Percentiles rank a stretch among this genome's conserved stretches.
These are phyloP conservation scores for Hydrochoerus hydrochaeris DNA, from an alignment of 2,113 vertebrate genomes.

Conservation along the genomic window DNA sequence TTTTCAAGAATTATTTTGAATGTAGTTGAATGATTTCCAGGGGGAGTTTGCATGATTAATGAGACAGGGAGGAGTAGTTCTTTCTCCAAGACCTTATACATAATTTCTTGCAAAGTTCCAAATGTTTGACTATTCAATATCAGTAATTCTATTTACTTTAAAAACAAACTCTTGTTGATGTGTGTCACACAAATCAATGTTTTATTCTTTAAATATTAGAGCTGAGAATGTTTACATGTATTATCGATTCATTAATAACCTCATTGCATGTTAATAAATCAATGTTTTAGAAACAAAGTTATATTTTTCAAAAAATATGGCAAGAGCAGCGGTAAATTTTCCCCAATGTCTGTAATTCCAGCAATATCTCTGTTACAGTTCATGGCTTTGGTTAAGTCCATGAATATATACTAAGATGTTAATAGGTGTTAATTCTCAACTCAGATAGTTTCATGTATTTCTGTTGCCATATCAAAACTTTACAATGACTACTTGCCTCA, in stretches of 20 bases:
- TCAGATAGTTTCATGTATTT: neutral
- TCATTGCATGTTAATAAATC: neutral
- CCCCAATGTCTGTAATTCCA: neutral
- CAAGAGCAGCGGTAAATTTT: neutral
- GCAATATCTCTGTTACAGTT: neutral
- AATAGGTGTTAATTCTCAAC: neutral
- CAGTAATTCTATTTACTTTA: neutral
- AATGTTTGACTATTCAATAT: neutral
- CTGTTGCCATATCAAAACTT: neutral
- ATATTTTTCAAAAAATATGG: neutral
- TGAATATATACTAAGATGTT: neutral
- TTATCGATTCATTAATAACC: neutral
- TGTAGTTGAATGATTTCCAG: neutral
- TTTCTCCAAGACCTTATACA: neutral
- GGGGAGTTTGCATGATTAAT: neutral
- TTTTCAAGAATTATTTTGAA: neutral
- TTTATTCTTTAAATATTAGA: neutral
- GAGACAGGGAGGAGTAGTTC: neutral
- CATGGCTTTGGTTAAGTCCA: neutral
- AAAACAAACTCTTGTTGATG: neutral
- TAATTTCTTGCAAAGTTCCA: neutral
- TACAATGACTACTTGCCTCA: neutral
- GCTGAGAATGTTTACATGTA: neutral
- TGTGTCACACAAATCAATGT: neutral
- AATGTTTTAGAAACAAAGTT: neutral